Base-by-base conservation (phyloP, 2,888 invertebrate species). In the Callinectes sapidus region DNA sequence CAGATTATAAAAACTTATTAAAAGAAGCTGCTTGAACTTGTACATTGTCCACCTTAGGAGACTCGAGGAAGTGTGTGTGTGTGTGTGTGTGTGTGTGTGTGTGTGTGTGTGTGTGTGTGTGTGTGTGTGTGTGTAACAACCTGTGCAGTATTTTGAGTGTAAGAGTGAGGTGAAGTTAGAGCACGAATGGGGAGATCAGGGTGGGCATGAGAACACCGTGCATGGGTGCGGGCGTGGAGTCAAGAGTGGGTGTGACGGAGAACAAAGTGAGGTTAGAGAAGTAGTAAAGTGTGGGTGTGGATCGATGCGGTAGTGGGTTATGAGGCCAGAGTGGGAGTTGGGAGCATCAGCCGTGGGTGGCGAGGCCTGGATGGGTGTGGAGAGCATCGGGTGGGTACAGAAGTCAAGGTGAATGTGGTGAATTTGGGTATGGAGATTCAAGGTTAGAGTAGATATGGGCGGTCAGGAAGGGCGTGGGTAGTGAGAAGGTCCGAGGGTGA, bases 61-160 rank as follows among this genome's bases (percentile, higher is more conserved):
- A 61, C 61, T 16, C 16, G 23, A 23, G 61, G 16, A 23, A 61
- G 16, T 61, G 61, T 61, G 61, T 61, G 18, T 10, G 61, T 71
- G 71, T 71, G 28, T 28, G 71, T 71, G 71, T 71, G 71, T 71
- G 71, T 71, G 71, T 71, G 71, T 71, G 71, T 71, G 71, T 71
- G 71, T 71, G 71, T 71, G 71, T 71, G 71, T 71, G 71, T 71
- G 71, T 71, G 71, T 71, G 71, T 71, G 71, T 71, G 71, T 71
- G 71, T 71, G 71, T 71, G 71, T 71, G 71, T 71, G 71, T 71
- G 71, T 71, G 71, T n/a, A n/a, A n/a, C n/a, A n/a, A n/a, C n/a
- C 55, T 18, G 1, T 55, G 55, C 55, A 71, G 10, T n/a, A 1
- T 8, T 71, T 10, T n/a, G 1, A 5, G 23, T 71, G n/a, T 23